A percentile compares a stretch with the other conserved stretches of the same genome.
These are phyloP conservation scores for Plodia interpunctella DNA, from an alignment of 1,140 invertebrate species.

Conservation along the genomic window DNA sequence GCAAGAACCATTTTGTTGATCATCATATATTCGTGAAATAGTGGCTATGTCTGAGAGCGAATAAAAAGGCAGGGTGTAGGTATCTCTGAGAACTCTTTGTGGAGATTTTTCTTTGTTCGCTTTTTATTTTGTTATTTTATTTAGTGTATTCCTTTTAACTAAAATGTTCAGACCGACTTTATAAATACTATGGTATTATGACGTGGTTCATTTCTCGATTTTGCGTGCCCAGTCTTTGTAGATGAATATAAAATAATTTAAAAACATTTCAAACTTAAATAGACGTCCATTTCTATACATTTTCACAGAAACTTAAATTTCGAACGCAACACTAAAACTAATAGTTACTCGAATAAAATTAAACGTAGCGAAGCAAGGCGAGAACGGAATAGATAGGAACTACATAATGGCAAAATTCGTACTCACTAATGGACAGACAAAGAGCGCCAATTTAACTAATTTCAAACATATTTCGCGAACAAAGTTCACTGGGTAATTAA, in stretches of 20 bases:
- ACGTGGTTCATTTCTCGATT: no score
- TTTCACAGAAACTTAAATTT: no score
- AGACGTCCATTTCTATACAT: no score
- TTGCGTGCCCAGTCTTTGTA: no score
- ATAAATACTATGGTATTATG: no score
- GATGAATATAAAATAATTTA: no score
- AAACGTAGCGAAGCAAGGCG: background rate
- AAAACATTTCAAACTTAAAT: no score
- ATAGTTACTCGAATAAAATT: background rate
- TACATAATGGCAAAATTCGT: constrained; percentile 1
- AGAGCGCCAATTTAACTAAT: constrained; percentile 12
- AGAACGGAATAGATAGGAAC: background rate
- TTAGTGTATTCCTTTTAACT: no score
- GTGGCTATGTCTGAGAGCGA: background rate
- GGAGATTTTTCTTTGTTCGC: no score
- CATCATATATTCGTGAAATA: background rate
- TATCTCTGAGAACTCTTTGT: no score
- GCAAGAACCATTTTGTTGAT: background rate
- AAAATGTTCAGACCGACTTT: no score
- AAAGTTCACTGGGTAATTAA: background rate
- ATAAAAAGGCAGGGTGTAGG: background rate
- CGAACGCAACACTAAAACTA: background rate
- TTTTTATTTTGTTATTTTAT: no score
- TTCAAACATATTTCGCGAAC: constrained; percentile 12
- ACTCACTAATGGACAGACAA: constrained; percentile 10